phyloP scores from a whole-genome alignment of 92 coral and sea anemone species.

The Porites lobata region DNA sequence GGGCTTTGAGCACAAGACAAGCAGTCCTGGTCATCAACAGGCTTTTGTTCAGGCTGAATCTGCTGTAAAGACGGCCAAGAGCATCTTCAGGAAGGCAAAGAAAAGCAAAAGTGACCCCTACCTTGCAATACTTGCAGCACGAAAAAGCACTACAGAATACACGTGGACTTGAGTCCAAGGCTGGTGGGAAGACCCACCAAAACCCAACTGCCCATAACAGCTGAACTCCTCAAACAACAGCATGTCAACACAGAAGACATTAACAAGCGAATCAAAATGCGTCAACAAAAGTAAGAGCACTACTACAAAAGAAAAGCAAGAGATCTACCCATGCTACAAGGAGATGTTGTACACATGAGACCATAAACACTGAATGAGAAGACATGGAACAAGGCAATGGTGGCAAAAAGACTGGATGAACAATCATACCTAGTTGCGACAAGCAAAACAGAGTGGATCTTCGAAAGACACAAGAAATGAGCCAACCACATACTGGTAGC shows the following conservation, averaged over 20 bases:
- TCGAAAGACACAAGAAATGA: no score
- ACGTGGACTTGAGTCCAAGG: not conserved
- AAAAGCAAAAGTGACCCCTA: not conserved
- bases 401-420: conserved; percentile 41
- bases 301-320: conserved; percentile 22
- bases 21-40: not conserved
- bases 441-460: no score
- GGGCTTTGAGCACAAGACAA: not conserved
- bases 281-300: conserved; percentile 6
- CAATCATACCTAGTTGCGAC: no score
- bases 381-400: conserved; percentile 47
- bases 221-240: no score
- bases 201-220: no score
- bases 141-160: not conserved
- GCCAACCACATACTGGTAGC: no score
- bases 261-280: conserved; percentile 5
- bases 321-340: conserved; percentile 2
- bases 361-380: not conserved
- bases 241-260: not conserved
- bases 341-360: conserved; percentile 13
- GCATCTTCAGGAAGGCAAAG: not conserved
- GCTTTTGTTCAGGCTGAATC: no score
- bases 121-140: no score
- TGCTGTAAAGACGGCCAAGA: not conserved
- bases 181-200: no score